Conservation (phyloP, 2,113 vertebrate species). For the Phocoena sinus region DNA sequence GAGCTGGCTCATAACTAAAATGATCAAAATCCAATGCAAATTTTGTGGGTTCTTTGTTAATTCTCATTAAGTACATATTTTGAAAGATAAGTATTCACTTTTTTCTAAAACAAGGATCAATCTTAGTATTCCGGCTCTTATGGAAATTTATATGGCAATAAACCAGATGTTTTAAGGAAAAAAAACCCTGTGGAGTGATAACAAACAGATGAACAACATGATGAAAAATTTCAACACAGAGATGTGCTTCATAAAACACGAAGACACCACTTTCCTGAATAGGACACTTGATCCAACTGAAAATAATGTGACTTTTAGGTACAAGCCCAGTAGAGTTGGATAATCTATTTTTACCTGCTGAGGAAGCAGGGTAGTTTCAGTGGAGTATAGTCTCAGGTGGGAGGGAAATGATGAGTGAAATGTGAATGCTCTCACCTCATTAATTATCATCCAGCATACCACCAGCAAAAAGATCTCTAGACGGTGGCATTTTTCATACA, state of each 20-base stretch:
- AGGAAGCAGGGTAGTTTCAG: neutral
- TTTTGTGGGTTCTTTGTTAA: slow-evolving; percentile 24
- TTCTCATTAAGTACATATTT: neutral
- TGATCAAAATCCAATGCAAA: neutral
- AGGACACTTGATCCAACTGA: neutral
- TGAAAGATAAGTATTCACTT: neutral
- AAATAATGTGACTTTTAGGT: neutral
- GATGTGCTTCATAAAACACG: neutral
- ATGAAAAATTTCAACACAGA: neutral
- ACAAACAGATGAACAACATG: neutral
- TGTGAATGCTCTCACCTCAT: neutral
- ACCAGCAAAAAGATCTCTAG: neutral
- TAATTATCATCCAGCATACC: neutral
- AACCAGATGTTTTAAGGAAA: neutral
- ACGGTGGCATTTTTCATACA: neutral
- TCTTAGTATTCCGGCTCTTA: neutral
- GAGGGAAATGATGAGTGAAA: neutral
- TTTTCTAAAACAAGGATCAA: neutral
- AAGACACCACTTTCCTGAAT: neutral
- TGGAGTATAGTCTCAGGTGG: neutral
- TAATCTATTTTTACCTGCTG: neutral
- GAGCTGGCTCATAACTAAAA: neutral
- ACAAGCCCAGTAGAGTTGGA: neutral
- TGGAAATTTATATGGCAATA: neutral
- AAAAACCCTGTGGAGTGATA: neutral